These are phyloP conservation scores for Ibidorhyncha struthersii DNA, from an alignment of 2,113 vertebrate species.

Conservation along the genomic window DNA sequence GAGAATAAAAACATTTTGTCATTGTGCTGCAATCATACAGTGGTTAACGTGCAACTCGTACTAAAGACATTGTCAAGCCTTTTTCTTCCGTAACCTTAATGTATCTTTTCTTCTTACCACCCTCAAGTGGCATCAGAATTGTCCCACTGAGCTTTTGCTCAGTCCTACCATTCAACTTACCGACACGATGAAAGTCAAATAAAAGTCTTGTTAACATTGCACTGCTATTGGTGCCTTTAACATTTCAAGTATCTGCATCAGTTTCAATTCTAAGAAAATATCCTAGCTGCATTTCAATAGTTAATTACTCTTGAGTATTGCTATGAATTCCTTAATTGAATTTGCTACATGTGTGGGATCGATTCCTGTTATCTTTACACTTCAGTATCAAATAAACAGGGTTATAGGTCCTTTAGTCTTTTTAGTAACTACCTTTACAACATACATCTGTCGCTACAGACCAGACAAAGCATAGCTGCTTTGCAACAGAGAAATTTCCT, in stretches of 20 bases:
- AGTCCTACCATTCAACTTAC: neutral
- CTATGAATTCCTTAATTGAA: neutral
- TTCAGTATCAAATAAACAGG: neutral
- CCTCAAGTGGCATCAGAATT: neutral
- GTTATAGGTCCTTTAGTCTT: neutral
- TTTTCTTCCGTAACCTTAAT: neutral
- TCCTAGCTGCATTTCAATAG: neutral
- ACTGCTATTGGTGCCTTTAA: neutral
- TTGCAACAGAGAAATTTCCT: neutral
- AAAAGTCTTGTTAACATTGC: neutral
- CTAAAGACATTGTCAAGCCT: neutral
- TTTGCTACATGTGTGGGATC: neutral
- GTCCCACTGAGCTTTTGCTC: neutral
- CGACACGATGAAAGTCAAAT: neutral
- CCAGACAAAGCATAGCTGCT: neutral
- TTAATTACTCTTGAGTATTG: neutral
- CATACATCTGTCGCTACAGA: neutral
- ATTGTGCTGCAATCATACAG: neutral
- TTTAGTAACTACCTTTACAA: neutral
- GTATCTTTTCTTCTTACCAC: neutral
- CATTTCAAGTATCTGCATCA: neutral
- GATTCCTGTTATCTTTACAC: neutral
- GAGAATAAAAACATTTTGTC: neutral
- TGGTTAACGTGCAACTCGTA: neutral
- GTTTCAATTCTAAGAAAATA: neutral